phyloP scores from a whole-genome alignment of 1,140 invertebrate species.

The Aphelinus atriplicis region DNA sequence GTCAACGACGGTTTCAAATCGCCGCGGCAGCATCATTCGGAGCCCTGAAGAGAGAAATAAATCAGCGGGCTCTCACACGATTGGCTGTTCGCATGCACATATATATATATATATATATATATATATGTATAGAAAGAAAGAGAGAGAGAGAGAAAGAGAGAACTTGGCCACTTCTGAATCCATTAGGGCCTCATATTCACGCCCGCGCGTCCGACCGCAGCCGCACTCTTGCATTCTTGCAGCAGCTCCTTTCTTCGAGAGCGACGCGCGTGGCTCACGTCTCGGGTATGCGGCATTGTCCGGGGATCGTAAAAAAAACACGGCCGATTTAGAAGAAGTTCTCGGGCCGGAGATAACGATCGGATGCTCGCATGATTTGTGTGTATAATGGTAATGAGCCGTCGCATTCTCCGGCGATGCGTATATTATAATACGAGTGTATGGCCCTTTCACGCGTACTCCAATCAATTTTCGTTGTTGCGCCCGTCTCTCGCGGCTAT shows the following conservation, averaged over 20 bases:
- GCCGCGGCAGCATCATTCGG: conserved; percentile 1
- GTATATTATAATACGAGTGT: neutral
- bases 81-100: conserved; percentile 41
- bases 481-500: neutral
- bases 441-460: neutral
- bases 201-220: neutral
- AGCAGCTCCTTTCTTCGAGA: neutral
- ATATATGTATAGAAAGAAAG: too few relatives aligned
- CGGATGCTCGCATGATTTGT: conserved; percentile 7
- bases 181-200: conserved; percentile 43
- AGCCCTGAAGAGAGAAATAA: conserved; percentile 41
- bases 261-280: neutral
- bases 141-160: conserved; percentile 30
- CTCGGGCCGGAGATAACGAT: conserved; percentile 19
- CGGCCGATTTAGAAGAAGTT: conserved; percentile 41
- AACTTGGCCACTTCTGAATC: conserved; percentile 54
- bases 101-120: too few relatives aligned
- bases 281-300: conserved; percentile 31
- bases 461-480: conserved; percentile 4
- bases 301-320: conserved; percentile 42
- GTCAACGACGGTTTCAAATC: too few relatives aligned
- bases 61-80: conserved; percentile 52
- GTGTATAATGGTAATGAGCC: conserved; percentile 4
- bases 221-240: neutral
- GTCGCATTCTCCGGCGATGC: conserved; percentile 16